phyloP scores from a whole-genome alignment of 1,140 invertebrate genomes.

The Centruroides sculpturatus region DNA sequence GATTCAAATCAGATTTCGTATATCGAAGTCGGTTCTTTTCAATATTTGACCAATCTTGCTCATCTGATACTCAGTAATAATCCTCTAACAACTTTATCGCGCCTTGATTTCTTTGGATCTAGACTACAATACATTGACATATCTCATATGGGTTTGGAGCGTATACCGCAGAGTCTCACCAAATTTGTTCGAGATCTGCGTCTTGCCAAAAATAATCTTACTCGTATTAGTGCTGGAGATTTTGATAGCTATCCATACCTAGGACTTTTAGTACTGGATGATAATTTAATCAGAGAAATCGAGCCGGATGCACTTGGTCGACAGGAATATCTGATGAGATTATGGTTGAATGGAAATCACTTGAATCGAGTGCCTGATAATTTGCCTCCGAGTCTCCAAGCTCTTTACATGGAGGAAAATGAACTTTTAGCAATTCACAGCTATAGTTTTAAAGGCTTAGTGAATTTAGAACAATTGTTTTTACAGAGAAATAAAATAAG shows the following conservation, averaged over 20 bases:
- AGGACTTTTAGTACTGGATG: constrained; percentile 59
- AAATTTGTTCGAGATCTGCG: constrained; percentile 63
- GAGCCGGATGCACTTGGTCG: constrained; percentile 75
- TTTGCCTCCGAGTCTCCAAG: constrained; percentile 43
- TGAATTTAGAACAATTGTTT: constrained; percentile 49
- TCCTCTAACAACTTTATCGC: constrained; percentile 22
- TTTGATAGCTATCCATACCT: constrained; percentile 76
- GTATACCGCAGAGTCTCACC: constrained; percentile 67
- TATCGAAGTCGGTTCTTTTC: constrained; percentile 52
- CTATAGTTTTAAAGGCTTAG: constrained; percentile 51
- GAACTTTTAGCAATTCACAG: constrained; percentile 44
- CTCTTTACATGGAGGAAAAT: constrained; percentile 48
- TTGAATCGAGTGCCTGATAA: constrained; percentile 48
- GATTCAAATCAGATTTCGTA: constrained; percentile 55
- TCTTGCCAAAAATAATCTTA: constrained; percentile 57
- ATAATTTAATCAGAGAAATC: constrained; percentile 55
- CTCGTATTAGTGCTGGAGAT: constrained; percentile 59
- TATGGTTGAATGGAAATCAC: constrained; percentile 61
- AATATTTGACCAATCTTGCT: constrained; percentile 56
- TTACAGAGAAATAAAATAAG: constrained; percentile 49
- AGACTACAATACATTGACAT: constrained; percentile 64
- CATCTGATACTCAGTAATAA: constrained; percentile 45
- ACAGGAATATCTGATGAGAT: constrained; percentile 55
- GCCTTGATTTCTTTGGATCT: constrained; percentile 41
- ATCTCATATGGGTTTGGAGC: constrained; percentile 52